Base-by-base conservation (phyloP, 2,113 vertebrate genomes). In the Myrmophylax atrothorax region DNA sequence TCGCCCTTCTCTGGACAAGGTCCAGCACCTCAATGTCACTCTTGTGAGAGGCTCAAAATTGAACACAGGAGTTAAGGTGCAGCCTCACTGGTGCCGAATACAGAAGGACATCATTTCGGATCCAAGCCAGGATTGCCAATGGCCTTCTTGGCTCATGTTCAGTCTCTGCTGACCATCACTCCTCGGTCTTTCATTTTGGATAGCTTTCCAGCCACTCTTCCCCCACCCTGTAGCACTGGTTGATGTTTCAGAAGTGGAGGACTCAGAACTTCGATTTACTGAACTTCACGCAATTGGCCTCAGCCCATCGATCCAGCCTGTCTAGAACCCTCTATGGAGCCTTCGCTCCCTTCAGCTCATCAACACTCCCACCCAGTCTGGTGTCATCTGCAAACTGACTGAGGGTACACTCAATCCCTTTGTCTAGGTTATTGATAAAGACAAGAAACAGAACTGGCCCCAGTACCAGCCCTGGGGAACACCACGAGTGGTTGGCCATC, bases 201-300 rank as follows among this genome's bases (percentile, higher is more conserved):
- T 47, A 62, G 20, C 22, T 68, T 50, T 33, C 28, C 29, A 52
- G 42, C 6, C 60, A 47, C 33, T 46, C 20, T 6, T 47, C 42
- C 35, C 12, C 18, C 0, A 2, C 22, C 17, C 37, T 26, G 26
- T 15, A 88, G 35, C 8, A 31, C 25, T 66, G 18, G 31, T 19
- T 58, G 17, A 33, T 44, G 50, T 4, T 22, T 73, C 26, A 22
- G 2, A 33, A 66, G 14, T 10, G 33, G 9, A 49, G 49, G 53
- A 64, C 17, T 7, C 0, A 0, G 25, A 73, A 64, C 6, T 12
- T 7, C 9, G 23, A 22, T 6, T 23, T 23, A 23, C 2, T 50
- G 31, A 18, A 37, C 29, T 64, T 44, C 37, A 58, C 37, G 28
- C 50, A 59, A 60, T 3, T 37, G 58, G 25, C 35, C 58, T 3